A percentile compares a stretch with the other conserved stretches of the same genome.
Conservation (phyloP, 2,888 invertebrate species). For the Chloroclysta siterata region DNA sequence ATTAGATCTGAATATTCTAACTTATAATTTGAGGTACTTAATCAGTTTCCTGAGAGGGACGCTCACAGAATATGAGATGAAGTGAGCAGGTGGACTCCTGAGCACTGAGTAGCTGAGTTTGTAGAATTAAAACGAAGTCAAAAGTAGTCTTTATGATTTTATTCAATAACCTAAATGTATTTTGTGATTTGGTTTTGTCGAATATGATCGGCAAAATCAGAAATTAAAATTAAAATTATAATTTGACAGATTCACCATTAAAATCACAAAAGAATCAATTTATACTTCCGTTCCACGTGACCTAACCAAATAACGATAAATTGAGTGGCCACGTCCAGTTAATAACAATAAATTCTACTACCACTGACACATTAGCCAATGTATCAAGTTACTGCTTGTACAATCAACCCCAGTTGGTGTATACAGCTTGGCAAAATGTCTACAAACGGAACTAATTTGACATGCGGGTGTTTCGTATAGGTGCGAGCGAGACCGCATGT, state of each 20-base stretch:
- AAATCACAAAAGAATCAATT: background rate
- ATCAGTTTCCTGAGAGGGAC: constrained; percentile 3
- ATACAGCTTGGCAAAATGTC: too few relatives aligned
- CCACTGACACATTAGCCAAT: constrained; percentile 8
- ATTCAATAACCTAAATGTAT: too few relatives aligned
- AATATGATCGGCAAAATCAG: too few relatives aligned
- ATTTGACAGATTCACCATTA: background rate
- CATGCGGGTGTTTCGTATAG: too few relatives aligned
- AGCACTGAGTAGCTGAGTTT: background rate
- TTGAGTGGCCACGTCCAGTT: constrained; percentile 1
- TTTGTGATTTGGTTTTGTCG: too few relatives aligned
- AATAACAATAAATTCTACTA: constrained; percentile 17
- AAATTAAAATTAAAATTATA: too few relatives aligned
- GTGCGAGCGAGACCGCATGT: too few relatives aligned
- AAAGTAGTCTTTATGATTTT: too few relatives aligned
- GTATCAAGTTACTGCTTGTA: constrained; percentile 15
- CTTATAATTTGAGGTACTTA: background rate
- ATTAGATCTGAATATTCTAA: constrained; percentile 2
- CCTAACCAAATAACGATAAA: constrained; percentile 14
- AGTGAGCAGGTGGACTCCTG: constrained; percentile 1
- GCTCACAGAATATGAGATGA: background rate
- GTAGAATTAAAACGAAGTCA: too few relatives aligned
- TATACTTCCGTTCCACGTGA: constrained; percentile 1
- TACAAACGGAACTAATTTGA: too few relatives aligned
- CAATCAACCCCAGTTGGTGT: background rate